Conservation (phyloP, 2,888 invertebrate species). For the Amiota communis region DNA sequence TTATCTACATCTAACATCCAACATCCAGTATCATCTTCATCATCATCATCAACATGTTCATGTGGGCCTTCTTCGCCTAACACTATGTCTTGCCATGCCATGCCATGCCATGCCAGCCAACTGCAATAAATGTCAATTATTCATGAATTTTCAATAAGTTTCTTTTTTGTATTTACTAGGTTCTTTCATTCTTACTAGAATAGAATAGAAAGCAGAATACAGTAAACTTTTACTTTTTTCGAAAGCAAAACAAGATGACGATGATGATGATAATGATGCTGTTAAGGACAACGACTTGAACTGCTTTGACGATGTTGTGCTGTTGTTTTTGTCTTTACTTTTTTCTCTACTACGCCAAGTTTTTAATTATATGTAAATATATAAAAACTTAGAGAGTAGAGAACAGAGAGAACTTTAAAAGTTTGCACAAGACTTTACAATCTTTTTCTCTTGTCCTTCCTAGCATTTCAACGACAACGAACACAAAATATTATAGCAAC, state of each 20-base stretch:
- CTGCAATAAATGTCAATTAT: conserved; percentile 65
- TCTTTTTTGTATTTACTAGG: conserved; percentile 40
- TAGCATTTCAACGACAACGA: background rate
- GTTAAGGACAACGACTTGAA: background rate
- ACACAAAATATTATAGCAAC: conserved; percentile 59
- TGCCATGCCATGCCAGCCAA: conserved; percentile 49
- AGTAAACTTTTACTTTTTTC: conserved; percentile 18
- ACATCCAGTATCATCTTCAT: background rate
- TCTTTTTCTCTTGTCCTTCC: too few relatives aligned
- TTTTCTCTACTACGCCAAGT: conserved; percentile 37
- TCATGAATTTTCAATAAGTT: conserved; percentile 65
- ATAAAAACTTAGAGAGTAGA: conserved; percentile 37
- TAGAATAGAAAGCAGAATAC: background rate
- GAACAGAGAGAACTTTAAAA: conserved; percentile 14
- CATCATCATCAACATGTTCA: background rate
- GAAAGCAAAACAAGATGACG: too few relatives aligned
- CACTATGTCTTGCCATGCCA: conserved; percentile 22
- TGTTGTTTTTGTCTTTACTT: conserved; percentile 2
- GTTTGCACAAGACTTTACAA: conserved; percentile 12
- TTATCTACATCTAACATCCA: conserved; percentile 54
- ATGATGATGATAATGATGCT: background rate
- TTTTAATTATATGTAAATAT: conserved; percentile 65
- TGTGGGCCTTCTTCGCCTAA: background rate
- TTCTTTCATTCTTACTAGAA: background rate
- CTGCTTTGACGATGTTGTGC: background rate